Percentiles rank a stretch among this genome's conserved stretches.
These are phyloP conservation scores for Cotesia congregata DNA, from an alignment of 2,888 invertebrate species.

Conservation along the genomic window DNA sequence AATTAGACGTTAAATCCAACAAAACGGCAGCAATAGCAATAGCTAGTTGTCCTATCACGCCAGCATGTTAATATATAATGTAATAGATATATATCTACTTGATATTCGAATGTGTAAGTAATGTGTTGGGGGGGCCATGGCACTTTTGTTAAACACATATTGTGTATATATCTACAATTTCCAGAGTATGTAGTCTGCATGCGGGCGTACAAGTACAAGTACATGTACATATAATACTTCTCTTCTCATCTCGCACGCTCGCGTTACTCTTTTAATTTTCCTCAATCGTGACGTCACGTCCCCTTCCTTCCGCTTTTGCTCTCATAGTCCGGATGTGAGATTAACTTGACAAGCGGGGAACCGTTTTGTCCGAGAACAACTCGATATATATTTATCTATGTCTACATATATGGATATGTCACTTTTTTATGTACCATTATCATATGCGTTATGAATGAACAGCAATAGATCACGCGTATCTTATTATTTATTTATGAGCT, in stretches of 20 bases:
- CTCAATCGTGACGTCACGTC: constrained; percentile 68
- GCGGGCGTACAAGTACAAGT: constrained; percentile 35
- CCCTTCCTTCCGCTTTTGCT: constrained; percentile 67
- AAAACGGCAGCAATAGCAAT: background rate
- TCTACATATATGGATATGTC: constrained; percentile 3
- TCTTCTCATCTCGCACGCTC: constrained; percentile 25
- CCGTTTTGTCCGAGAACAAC: constrained; percentile 1
- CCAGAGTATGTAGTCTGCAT: background rate
- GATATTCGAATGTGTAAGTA: constrained; percentile 29
- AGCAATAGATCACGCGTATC: background rate
- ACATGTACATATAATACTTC: background rate
- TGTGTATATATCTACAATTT: constrained; percentile 9
- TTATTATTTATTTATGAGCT: constrained; percentile 1
- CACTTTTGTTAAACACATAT: constrained; percentile 22
- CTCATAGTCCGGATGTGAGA: constrained; percentile 66
- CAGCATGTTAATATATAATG: constrained; percentile 17
- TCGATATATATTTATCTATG: background rate
- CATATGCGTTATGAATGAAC: constrained; percentile 8
- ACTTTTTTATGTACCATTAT: constrained; percentile 31
- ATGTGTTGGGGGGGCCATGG: background rate
- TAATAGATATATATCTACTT: constrained; percentile 44
- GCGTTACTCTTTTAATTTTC: constrained; percentile 63
- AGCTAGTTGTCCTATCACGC: constrained; percentile 13
- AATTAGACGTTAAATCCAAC: constrained; percentile 29
- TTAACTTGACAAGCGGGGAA: constrained; percentile 57